Evolutionary conservation across 1,140 invertebrate genomes (phyloP).

Genomic region (Nylanderia fulva): DNA sequence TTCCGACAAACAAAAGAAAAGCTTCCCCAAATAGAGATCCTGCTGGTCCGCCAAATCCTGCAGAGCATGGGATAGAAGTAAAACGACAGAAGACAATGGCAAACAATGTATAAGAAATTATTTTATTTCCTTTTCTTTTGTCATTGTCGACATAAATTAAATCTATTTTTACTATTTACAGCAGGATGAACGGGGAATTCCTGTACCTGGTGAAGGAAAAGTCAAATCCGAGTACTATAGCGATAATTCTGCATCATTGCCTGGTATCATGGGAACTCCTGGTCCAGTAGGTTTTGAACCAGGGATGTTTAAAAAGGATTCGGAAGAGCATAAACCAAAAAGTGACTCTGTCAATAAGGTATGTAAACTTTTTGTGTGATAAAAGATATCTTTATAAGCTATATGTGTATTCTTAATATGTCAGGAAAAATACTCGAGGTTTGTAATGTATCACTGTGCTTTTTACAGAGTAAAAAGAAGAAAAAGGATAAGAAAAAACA

Average conservation of each 20-base stretch:
- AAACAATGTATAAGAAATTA: slow-evolving; percentile 55
- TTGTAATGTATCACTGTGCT: slow-evolving; percentile 45
- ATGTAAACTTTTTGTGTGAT: slow-evolving; percentile 59
- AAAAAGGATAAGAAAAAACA: slow-evolving; percentile 87
- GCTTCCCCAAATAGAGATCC: slow-evolving; percentile 77
- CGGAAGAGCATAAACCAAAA: slow-evolving; percentile 84
- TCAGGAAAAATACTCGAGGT: slow-evolving; percentile 20
- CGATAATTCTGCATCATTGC: slow-evolving; percentile 91
- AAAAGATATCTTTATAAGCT: background rate
- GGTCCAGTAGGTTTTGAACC: slow-evolving; percentile 92
- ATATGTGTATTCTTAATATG: background rate
- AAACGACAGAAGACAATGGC: slow-evolving; percentile 79
- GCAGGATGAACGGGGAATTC: slow-evolving; percentile 74
- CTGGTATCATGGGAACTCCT: slow-evolving; percentile 88
- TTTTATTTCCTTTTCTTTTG: slow-evolving; percentile 9
- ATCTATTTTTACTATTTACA: slow-evolving; percentile 40
- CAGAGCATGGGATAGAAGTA: slow-evolving; percentile 74
- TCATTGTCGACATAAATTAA: background rate
- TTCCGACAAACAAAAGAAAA: slow-evolving; percentile 80
- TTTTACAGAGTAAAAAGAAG: slow-evolving; percentile 89
- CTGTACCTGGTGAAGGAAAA: slow-evolving; percentile 79
- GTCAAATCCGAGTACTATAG: slow-evolving; percentile 91
- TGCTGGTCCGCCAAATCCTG: slow-evolving; percentile 66
- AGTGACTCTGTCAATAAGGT: slow-evolving; percentile 87
- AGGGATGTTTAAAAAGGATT: slow-evolving; percentile 91